Evolutionary conservation across 2,888 invertebrate genomes (phyloP), one percentile per base, ranked within the genome.

Genomic region (Agriopis leucophaearia): DNA sequence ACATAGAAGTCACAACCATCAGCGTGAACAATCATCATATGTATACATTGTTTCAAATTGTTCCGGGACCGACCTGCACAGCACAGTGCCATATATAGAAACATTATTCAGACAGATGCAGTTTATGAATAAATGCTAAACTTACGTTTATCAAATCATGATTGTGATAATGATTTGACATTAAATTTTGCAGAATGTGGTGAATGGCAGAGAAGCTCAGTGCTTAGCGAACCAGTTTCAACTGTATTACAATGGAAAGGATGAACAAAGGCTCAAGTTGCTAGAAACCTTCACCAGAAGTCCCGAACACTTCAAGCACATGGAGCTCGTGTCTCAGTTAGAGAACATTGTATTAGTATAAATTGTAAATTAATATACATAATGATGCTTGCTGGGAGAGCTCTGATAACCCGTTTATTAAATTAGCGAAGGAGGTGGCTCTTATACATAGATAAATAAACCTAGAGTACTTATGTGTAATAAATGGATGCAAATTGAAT

Each of bases 151-250:
- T 0, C 1, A n/a, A 6, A 44, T 4, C 44, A 44, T 44, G 13
- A 13, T 10, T 44, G 44, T 44, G 44, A 44, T 44, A 44, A 36
- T 45, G 12, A 36, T 8, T 48, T 12, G 55, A 38, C 5, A n/a
- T 59, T 42, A 51, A 47, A 57, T 13, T 59, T 61, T 69, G 57
- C 88, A 94, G 80, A 97, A 97, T 87, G 95, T 96, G 0, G 86
- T 98, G 64, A 96, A 92, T 84, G 96, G 95, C 0, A 95, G 96
- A 81, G 98, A 98, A 88, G 98, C 98, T 0, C 97, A 97, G 81
- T 98, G 97, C 83, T 88, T 98, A 62, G 97, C 96, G 0, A 98
- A 98, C 86, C 97, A 98, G 85, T 90, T 98, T 69, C 97, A 98
- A 85, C 92, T 98, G 88, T 98, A 97, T 88, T 98, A 98, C 85